These are phyloP conservation scores for Cheilosia variabilis DNA, from an alignment of 2,888 invertebrate species.

Conservation along the genomic window DNA sequence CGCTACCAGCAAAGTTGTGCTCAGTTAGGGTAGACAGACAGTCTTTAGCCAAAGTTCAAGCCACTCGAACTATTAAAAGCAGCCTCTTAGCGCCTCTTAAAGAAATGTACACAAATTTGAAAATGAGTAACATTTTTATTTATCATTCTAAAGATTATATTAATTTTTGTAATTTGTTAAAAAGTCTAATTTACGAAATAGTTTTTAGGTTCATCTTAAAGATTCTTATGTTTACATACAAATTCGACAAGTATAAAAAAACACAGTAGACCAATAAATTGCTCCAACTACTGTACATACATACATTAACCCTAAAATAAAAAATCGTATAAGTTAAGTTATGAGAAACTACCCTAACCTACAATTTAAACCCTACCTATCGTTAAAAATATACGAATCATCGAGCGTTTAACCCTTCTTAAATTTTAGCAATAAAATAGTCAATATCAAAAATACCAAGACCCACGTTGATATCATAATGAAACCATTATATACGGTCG, in stretches of 20 bases:
- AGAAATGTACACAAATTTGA: not conserved
- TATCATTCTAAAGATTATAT: no score
- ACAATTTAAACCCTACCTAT: conserved; percentile 20
- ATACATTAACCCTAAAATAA: conserved; percentile 36
- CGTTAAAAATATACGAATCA: conserved; percentile 24
- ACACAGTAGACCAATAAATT: conserved; percentile 10
- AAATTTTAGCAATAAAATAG: conserved; percentile 91
- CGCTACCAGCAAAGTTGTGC: no score
- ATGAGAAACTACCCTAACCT: conserved; percentile 16
- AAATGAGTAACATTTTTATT: no score
- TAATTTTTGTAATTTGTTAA: no score
- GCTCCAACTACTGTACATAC: conserved; percentile 14
- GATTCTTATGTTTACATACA: conserved; percentile 30
- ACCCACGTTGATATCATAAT: conserved; percentile 92
- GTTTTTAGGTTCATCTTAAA: conserved; percentile 30
- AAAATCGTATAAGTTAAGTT: conserved; percentile 27
- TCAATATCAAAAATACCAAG: conserved; percentile 88
- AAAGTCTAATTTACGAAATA: not conserved
- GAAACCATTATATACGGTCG: conserved; percentile 92
- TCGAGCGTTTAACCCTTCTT: conserved; percentile 89
- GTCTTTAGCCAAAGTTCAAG: not conserved
- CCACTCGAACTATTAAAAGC: no score
- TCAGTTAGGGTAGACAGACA: no score
- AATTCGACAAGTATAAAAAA: conserved; percentile 47
- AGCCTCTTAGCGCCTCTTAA: not conserved